Evolutionary conservation across 2,888 invertebrate species (phyloP).

Genomic region (Ctenicera cuprea): DNA sequence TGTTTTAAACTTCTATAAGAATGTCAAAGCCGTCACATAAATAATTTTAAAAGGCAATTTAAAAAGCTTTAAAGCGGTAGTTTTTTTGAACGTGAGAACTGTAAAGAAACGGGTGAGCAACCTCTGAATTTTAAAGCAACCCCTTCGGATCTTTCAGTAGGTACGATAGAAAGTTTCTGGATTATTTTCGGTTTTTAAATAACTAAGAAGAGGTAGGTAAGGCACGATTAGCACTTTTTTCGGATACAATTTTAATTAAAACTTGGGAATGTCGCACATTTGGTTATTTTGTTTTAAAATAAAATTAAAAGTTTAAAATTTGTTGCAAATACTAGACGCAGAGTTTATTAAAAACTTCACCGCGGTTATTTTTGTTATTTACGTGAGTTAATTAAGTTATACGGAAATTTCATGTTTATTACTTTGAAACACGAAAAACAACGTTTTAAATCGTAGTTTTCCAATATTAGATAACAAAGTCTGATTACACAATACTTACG

Average conservation of each 20-base stretch:
- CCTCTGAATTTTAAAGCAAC: constrained; percentile 28
- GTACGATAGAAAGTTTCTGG: background rate
- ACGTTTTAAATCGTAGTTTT: constrained; percentile 15
- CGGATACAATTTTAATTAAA: background rate
- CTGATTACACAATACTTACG: background rate
- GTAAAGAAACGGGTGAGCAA: constrained; percentile 39
- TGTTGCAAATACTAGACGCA: background rate
- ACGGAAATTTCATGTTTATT: constrained; percentile 17
- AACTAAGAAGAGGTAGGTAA: background rate
- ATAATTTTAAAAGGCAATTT: constrained; percentile 49
- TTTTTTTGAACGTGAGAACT: constrained; percentile 42
- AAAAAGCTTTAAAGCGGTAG: constrained; percentile 37
- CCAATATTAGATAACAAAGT: constrained; percentile 10
- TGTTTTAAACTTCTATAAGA: constrained; percentile 20
- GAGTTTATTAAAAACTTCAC: background rate
- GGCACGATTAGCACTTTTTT: background rate
- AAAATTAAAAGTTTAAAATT: constrained; percentile 5
- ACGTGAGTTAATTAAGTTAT: constrained; percentile 19
- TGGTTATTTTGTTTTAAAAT: background rate
- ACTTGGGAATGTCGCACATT: background rate
- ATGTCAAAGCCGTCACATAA: constrained; percentile 44
- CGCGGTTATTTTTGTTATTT: constrained; percentile 14
- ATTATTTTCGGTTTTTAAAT: background rate
- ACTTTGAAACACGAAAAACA: constrained; percentile 2
- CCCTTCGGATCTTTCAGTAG: constrained; percentile 3